Conservation (phyloP, 2,797 vertebrate species). For the Botia kubotai region DNA sequence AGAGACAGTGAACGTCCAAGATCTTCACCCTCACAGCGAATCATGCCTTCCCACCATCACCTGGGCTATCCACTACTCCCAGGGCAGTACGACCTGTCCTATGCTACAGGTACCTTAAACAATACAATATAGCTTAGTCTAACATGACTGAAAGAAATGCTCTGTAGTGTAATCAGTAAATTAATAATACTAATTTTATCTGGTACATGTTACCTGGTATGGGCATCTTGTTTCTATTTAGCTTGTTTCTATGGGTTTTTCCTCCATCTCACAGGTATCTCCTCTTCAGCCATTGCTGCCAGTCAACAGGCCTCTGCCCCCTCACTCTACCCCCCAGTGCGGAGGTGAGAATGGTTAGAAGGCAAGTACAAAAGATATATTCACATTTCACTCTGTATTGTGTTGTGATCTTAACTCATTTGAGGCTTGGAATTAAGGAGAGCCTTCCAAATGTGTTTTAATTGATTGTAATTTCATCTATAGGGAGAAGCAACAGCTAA, state of each 20-base stretch:
- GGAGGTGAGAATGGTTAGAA: slow-evolving; percentile 97
- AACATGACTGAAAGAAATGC: no score
- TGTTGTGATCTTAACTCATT: no score
- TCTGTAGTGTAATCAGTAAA: no score
- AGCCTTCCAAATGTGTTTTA: background rate
- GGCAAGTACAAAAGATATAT: background rate
- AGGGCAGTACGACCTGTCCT: slow-evolving; percentile 95
- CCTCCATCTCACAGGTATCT: slow-evolving; percentile 79
- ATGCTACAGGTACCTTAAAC: slow-evolving; percentile 88
- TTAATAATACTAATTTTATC: no score
- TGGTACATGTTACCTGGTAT: background rate
- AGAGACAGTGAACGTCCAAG: slow-evolving; percentile 85
- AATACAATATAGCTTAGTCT: background rate
- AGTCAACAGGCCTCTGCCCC: slow-evolving; percentile 89
- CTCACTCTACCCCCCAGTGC: slow-evolving; percentile 85
- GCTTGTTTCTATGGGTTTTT: no score
- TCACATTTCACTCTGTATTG: background rate
- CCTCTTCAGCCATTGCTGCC: slow-evolving; percentile 94
- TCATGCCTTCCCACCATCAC: slow-evolving; percentile 97
- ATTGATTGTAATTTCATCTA: slow-evolving; percentile 25
- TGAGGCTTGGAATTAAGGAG: no score
- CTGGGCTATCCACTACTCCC: slow-evolving; percentile 93
- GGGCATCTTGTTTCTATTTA: no score
- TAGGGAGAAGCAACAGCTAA: slow-evolving; percentile 83
- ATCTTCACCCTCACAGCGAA: slow-evolving; percentile 94